Conservation (phyloP, 2,797 vertebrate genomes). For the Sternotherus odoratus region DNA sequence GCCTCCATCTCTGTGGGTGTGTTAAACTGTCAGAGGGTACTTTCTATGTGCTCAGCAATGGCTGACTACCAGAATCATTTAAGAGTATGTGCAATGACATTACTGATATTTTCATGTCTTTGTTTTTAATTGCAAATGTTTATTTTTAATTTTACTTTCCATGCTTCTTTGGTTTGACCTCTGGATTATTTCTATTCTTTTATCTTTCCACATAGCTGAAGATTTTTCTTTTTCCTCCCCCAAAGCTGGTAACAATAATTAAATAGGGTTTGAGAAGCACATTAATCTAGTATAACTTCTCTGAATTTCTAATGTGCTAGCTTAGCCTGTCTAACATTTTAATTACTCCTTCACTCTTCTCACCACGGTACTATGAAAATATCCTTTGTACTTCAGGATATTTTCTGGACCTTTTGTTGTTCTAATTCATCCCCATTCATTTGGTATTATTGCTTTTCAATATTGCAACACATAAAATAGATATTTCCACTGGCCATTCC, state of each 20-base stretch:
- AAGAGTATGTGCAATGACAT: background rate
- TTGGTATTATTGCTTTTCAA: background rate
- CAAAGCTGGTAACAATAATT: slow-evolving; percentile 19
- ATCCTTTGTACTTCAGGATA: background rate
- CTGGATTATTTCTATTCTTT: slow-evolving; percentile 1
- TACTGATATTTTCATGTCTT: background rate
- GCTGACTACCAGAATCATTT: background rate
- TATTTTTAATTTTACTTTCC: slow-evolving; percentile 2
- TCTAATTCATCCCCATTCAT: background rate
- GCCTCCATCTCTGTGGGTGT: background rate
- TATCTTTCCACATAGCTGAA: background rate
- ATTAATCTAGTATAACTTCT: slow-evolving; percentile 32
- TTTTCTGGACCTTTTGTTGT: slow-evolving; percentile 5
- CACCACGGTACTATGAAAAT: background rate
- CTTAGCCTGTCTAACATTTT: slow-evolving; percentile 25
- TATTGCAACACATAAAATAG: background rate
- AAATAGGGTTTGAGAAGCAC: slow-evolving; percentile 5
- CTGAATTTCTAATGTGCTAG: slow-evolving; percentile 42
- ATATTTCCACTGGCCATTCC: background rate
- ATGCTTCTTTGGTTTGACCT: background rate
- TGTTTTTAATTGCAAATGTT: background rate
- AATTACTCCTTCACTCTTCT: slow-evolving; percentile 53
- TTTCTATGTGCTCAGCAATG: background rate
- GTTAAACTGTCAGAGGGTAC: accelerated
- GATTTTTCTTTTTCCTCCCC: background rate